These are phyloP conservation scores for Hedychridium roseum DNA, from an alignment of 2,888 invertebrate species.

Conservation along the genomic window DNA sequence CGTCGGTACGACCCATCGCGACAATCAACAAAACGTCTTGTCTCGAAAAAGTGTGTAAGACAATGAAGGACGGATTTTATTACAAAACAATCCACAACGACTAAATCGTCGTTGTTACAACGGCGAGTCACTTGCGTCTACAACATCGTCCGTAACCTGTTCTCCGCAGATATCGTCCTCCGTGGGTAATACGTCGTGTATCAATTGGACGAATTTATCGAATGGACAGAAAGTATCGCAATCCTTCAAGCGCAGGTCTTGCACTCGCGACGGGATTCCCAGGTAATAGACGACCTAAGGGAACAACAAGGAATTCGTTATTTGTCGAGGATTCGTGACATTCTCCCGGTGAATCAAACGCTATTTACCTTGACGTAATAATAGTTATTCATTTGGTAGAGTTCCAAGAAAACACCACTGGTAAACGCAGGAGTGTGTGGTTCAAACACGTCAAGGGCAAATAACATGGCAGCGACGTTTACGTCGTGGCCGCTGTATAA, in stretches of 20 bases:
- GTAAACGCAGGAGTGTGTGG: constrained; percentile 70
- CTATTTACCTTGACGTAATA: constrained; percentile 65
- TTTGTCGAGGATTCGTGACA: background rate
- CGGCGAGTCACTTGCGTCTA: too few relatives aligned
- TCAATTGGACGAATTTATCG: constrained; percentile 33
- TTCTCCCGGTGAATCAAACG: background rate
- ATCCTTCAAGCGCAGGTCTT: constrained; percentile 28
- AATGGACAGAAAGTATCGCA: constrained; percentile 43
- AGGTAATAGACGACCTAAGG: constrained; percentile 32
- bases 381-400: constrained; percentile 55
- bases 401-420: constrained; percentile 67
- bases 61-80: too few relatives aligned
- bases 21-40: too few relatives aligned
- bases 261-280: constrained; percentile 27
- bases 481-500: constrained; percentile 73
- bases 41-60: too few relatives aligned
- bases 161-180: constrained; percentile 37
- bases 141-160: too few relatives aligned
- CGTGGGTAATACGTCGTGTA: constrained; percentile 31
- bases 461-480: constrained; percentile 70
- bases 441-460: constrained; percentile 67
- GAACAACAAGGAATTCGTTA: background rate
- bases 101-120: too few relatives aligned
- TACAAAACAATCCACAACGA: too few relatives aligned
- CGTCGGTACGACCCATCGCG: too few relatives aligned